These are phyloP conservation scores for Epinephelus lanceolatus DNA, from an alignment of 2,113 vertebrate species.

Conservation along the genomic window DNA sequence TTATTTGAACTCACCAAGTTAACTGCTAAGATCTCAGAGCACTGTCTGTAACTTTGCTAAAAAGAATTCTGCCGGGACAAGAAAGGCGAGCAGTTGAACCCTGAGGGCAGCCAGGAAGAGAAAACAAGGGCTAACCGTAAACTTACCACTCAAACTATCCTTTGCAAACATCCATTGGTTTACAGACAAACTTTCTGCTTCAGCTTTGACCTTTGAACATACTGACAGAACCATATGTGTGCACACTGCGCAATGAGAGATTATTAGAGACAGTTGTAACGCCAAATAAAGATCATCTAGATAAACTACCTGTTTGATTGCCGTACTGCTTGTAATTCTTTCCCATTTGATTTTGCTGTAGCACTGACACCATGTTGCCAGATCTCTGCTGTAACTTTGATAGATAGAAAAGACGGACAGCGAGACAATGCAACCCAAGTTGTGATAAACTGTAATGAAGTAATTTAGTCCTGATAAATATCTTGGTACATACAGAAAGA, in stretches of 20 bases:
- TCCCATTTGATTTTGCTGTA: neutral
- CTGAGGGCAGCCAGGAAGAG: no score
- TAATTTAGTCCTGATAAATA: neutral
- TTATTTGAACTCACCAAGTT: neutral
- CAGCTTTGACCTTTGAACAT: neutral
- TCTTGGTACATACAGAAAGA: neutral
- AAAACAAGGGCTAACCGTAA: neutral
- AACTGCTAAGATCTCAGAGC: neutral
- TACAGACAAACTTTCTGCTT: neutral
- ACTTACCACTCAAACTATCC: neutral
- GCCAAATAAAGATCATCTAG: neutral
- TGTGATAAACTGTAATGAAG: neutral
- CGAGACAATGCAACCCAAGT: neutral
- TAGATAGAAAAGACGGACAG: neutral
- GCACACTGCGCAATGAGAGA: neutral
- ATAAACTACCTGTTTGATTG: neutral
- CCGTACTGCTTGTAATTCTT: neutral
- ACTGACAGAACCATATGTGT: neutral
- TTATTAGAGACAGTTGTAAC: neutral
- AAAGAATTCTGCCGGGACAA: neutral
- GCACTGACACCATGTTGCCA: no score
- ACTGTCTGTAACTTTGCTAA: neutral
- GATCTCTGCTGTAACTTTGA: no score
- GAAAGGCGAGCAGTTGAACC: neutral
- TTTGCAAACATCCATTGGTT: neutral